A percentile compares a stretch with the other conserved stretches of the same genome.
Evolutionary conservation across 92 coral and sea anemone genomes (phyloP).

Genomic region (Palythoa caribaeorum): DNA sequence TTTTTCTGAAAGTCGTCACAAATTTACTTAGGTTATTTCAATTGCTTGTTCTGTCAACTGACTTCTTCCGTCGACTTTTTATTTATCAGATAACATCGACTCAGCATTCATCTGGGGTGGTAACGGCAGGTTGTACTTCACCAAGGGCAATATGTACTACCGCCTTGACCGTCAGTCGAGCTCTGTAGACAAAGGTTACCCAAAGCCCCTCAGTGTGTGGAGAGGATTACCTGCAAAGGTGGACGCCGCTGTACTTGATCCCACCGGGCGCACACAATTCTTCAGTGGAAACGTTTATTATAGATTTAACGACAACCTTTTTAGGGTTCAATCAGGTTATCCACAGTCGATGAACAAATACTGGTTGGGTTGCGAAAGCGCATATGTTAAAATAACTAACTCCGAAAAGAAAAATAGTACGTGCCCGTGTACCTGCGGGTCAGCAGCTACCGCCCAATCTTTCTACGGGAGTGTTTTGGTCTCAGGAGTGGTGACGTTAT

Average conservation of each 20-base stretch:
- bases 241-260: constrained; percentile 63
- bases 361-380: constrained; percentile 56
- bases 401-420: constrained; percentile 32
- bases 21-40: no score
- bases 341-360: constrained; percentile 57
- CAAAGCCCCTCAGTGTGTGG: constrained; percentile 49
- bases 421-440: constrained; percentile 52
- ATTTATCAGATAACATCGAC: constrained; percentile 56
- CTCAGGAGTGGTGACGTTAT: neutral
- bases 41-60: neutral
- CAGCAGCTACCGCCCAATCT: constrained; percentile 4
- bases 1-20: no score
- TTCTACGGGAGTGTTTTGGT: neutral
- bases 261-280: constrained; percentile 53
- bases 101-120: constrained; percentile 72
- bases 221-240: constrained; percentile 37
- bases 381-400: constrained; percentile 23
- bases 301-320: constrained; percentile 45
- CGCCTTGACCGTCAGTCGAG: constrained; percentile 61
- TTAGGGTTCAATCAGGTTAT: constrained; percentile 33
- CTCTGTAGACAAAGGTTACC: constrained; percentile 63
- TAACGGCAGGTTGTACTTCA: constrained; percentile 65
- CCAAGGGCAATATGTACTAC: constrained; percentile 60
- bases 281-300: constrained; percentile 55
- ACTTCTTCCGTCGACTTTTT: neutral